A percentile compares a stretch with the other conserved stretches of the same genome.
Evolutionary conservation across 2,888 invertebrate species (phyloP).

Genomic region (Quadroppia sp.): DNA sequence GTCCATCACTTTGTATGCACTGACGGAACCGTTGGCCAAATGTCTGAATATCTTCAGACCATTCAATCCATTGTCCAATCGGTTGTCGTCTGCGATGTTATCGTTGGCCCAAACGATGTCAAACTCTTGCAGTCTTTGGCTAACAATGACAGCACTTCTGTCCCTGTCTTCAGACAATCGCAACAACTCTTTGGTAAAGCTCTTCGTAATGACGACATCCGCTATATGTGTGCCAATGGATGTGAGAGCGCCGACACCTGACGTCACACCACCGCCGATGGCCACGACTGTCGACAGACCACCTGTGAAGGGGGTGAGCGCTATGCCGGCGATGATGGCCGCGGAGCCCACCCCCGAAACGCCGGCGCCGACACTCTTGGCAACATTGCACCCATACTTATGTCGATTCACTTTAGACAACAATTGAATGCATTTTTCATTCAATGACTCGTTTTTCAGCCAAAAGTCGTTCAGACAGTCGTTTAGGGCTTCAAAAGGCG

Average conservation of each 20-base stretch:
- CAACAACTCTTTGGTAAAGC: neutral
- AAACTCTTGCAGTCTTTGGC: neutral
- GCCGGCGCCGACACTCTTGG: constrained; percentile 10
- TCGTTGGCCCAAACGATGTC: neutral
- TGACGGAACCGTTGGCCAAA: neutral
- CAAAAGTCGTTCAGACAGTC: neutral
- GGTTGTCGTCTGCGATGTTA: neutral
- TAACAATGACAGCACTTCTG: neutral
- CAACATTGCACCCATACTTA: neutral
- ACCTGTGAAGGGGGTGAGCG: neutral
- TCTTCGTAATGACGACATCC: neutral
- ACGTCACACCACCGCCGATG: neutral
- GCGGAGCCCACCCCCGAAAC: neutral
- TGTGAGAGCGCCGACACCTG: neutral
- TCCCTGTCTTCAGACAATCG: neutral
- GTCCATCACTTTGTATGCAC: neutral
- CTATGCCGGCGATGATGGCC: neutral
- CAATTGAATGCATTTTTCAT: neutral
- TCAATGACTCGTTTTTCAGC: neutral
- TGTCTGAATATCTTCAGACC: neutral
- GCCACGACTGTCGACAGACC: neutral
- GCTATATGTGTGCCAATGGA: neutral
- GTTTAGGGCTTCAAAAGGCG: no score
- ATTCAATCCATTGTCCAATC: neutral
- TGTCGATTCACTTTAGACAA: neutral